phyloP scores from a whole-genome alignment of 2,113 vertebrate genomes.

The Tamias sibiricus region DNA sequence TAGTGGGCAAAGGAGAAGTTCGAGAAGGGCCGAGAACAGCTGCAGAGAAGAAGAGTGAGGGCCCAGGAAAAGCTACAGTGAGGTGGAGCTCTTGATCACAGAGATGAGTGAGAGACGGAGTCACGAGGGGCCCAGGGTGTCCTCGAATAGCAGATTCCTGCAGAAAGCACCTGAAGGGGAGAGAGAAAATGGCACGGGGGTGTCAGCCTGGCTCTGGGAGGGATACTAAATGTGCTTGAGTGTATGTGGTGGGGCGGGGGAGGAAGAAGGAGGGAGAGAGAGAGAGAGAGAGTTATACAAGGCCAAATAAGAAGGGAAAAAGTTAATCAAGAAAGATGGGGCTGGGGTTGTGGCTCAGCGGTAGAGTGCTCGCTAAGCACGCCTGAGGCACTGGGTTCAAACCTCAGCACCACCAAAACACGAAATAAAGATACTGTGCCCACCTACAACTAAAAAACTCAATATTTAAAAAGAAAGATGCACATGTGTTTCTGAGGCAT shows the following conservation, averaged over 20 bases:
- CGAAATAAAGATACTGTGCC: too few species aligned
- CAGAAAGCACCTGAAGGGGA: not conserved
- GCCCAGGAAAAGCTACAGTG: not conserved
- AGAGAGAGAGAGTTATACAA: not conserved
- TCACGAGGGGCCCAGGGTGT: fast-evolving
- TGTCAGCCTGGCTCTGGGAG: not conserved
- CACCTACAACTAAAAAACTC: too few species aligned
- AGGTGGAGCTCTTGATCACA: not conserved
- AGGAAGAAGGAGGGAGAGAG: not conserved
- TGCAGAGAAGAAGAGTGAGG: not conserved
- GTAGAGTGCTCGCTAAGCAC: too few species aligned
- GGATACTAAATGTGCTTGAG: not conserved
- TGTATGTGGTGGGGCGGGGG: not conserved
- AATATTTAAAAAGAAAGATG: not conserved
- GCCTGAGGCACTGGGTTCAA: too few species aligned
- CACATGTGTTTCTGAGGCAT: not conserved
- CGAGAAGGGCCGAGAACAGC: not conserved
- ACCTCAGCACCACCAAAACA: too few species aligned
- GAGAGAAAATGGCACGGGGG: not conserved
- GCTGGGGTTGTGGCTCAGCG: too few species aligned
- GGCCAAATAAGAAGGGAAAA: not conserved
- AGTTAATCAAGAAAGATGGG: not conserved
- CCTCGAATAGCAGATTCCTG: not conserved
- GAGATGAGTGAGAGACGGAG: not conserved
- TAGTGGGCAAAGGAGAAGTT: not conserved